Conservation (phyloP, 2,113 vertebrate species). For the Arenaria interpres region DNA sequence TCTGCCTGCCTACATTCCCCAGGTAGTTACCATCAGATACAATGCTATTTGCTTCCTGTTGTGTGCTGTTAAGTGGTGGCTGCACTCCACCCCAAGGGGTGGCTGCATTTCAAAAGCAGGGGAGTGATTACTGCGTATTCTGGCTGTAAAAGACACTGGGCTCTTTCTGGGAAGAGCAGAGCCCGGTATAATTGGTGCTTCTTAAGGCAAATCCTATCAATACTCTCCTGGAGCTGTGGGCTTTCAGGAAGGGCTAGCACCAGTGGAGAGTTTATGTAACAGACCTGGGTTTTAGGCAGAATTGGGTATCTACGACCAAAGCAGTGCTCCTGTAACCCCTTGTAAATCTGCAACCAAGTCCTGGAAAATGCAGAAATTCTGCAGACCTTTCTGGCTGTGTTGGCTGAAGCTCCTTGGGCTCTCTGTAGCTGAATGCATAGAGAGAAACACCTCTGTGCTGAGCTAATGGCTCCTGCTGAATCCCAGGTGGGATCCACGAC, state of each 20-base stretch:
- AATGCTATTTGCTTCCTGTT: slow-evolving; percentile 57
- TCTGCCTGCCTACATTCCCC: slow-evolving; percentile 48
- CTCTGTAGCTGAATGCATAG: not conserved
- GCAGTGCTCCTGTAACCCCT: not conserved
- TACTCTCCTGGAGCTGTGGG: not conserved
- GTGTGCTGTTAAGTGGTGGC: slow-evolving; percentile 29
- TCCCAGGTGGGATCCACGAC: not conserved
- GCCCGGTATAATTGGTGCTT: not conserved
- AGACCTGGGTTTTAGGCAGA: not conserved
- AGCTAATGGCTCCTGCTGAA: not conserved
- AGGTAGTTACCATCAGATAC: slow-evolving; percentile 46
- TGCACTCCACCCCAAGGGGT: slow-evolving; percentile 22
- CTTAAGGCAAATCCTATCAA: not conserved
- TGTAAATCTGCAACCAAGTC: not conserved
- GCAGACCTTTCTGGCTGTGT: not conserved
- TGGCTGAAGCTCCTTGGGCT: not conserved
- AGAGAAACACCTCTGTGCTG: not conserved
- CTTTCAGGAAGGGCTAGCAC: not conserved
- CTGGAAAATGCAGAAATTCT: not conserved
- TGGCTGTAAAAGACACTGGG: slow-evolving; percentile 12
- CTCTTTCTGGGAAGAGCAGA: not conserved
- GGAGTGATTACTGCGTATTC: not conserved
- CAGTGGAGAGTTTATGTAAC: not conserved
- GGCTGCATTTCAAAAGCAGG: slow-evolving; percentile 61
- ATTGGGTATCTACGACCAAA: not conserved